Evolutionary conservation across 2,113 vertebrate genomes (phyloP), one percentile per base, ranked within the genome.

Genomic region (Phycodurus eques): DNA sequence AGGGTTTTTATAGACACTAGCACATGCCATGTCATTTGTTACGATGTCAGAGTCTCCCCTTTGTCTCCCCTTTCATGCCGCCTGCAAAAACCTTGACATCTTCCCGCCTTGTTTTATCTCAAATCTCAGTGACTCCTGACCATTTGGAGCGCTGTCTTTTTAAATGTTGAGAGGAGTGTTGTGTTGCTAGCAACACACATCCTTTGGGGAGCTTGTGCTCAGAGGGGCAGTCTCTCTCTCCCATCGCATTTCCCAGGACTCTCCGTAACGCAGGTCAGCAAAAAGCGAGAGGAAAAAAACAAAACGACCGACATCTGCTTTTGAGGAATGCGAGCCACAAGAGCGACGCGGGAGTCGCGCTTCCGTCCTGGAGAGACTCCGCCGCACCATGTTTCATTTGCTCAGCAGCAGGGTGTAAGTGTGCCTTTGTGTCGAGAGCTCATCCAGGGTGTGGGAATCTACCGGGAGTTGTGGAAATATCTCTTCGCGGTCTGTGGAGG

Each of bases 91-190:
- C 49, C 14, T 19, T 53, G 49, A 17, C 14, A 4, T 56, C 8
- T 56, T 56, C n/a, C 53, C 53, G 8, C 8, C 53, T 56, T n/a
- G 20, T 11, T 56, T 56, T 56, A 19, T 22, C 53, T n/a, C n/a
- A 20, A 56, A 56, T 17, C 49, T 51, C 49, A 13, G 14, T 13
- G 15, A 46, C 44, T 57, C n/a, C 20, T 3, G n/a, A 2, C 35
- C 35, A 44, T 27, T 8, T 14, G 64, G 17, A 80, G 81, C 81
- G 8, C 93, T 92, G 91, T 91, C 89, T 90, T 92, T 94, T 93
- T 94, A 93, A 94, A 90, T 87, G 87, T 79, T 80, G 84, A 87
- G 82, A 87, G 87, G 92, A 90, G 92, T 92, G 92, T 94, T 92
- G 92, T 94, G 93, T 94, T 84, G 81, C 89, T 83, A 92, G 85